These are phyloP conservation scores for Zoanthus sansibaricus DNA, from an alignment of 92 coral and sea anemone species.

Conservation along the genomic window DNA sequence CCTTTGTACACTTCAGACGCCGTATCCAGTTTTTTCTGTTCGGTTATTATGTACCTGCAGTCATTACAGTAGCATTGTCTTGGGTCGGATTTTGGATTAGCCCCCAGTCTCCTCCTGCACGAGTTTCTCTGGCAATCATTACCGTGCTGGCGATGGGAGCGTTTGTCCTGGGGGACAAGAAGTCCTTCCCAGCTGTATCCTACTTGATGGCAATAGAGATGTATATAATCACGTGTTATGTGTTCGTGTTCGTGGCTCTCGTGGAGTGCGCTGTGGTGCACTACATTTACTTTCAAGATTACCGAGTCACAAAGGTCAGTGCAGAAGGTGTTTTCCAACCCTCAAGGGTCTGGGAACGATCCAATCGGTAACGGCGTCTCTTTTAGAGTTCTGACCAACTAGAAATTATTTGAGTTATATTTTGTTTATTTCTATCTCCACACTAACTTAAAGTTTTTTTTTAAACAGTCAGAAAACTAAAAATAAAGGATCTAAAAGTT, in stretches of 20 bases:
- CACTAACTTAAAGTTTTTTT: no score
- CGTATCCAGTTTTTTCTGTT: constrained; percentile 75
- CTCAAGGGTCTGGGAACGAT: no score
- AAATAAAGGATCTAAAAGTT: no score
- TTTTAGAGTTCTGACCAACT: no score
- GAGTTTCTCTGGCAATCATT: constrained; percentile 82
- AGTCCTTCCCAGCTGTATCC: constrained; percentile 79
- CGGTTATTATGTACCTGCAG: constrained; percentile 79
- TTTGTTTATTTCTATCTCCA: no score
- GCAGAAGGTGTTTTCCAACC: no score
- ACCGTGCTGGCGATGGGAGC: constrained; percentile 84
- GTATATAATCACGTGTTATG: constrained; percentile 79
- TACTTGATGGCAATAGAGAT: constrained; percentile 81
- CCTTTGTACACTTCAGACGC: constrained; percentile 69
- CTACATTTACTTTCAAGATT: constrained; percentile 52
- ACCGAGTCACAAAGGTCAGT: constrained; percentile 28
- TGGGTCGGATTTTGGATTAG: constrained; percentile 91
- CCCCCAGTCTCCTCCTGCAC: constrained; percentile 82
- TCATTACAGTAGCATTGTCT: constrained; percentile 77
- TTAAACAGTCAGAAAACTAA: no score
- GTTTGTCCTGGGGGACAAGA: constrained; percentile 76
- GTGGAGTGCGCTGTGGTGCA: constrained; percentile 86
- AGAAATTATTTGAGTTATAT: no score
- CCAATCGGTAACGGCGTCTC: no score
- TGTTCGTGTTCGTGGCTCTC: constrained; percentile 79